Evolutionary conservation across 2,113 vertebrate genomes (phyloP).

Genomic region (Recurvirostra avosetta): DNA sequence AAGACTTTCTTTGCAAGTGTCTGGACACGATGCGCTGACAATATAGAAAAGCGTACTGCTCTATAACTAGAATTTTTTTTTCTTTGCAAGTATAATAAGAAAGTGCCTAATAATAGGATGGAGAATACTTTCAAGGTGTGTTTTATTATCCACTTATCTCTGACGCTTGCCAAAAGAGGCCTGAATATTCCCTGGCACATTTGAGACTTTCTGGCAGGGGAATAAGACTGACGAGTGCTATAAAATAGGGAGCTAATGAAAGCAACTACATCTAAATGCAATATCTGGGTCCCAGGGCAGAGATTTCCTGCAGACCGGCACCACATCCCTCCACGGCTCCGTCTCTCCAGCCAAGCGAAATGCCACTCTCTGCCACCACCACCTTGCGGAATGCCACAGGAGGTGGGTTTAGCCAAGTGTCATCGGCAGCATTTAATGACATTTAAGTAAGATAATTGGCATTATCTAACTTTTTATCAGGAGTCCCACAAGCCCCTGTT

Average conservation of each 20-base stretch:
- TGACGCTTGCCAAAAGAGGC: conserved; percentile 49
- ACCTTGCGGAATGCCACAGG: not conserved
- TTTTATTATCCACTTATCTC: conserved; percentile 51
- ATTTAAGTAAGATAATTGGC: not conserved
- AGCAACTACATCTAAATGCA: conserved; percentile 3
- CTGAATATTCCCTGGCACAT: conserved; percentile 39
- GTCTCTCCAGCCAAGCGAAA: not conserved
- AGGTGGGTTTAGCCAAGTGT: not conserved
- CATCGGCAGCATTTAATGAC: not conserved
- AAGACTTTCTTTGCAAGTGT: not conserved
- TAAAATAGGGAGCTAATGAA: conserved; percentile 15
- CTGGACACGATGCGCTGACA: not conserved
- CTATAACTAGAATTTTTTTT: not conserved
- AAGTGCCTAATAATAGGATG: conserved; percentile 39
- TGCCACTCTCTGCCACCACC: not conserved
- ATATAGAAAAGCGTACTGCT: not conserved
- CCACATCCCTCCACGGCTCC: not conserved
- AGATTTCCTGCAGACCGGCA: not conserved
- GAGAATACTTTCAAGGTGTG: conserved; percentile 29
- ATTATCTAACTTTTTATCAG: not conserved
- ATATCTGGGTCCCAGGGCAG: not conserved
- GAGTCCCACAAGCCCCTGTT: not conserved
- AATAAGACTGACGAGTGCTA: conserved; percentile 15
- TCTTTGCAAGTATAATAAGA: conserved; percentile 28
- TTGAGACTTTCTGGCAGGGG: conserved; percentile 29